These are phyloP conservation scores for Oncorhynchus tshawytscha DNA, from an alignment of 2,113 vertebrate genomes.

Conservation along the genomic window DNA sequence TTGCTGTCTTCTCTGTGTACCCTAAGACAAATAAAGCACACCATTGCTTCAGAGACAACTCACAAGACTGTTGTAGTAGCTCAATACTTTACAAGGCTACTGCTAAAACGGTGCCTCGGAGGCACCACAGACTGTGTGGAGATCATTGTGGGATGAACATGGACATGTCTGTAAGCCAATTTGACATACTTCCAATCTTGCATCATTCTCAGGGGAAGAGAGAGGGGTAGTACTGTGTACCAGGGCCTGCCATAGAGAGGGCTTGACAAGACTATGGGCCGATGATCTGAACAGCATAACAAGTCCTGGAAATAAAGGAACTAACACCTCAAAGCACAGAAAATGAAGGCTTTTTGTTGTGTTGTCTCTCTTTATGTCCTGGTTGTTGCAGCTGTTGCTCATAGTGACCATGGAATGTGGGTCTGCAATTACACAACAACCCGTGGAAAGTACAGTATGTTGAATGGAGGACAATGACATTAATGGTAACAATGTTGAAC, in stretches of 20 bases:
- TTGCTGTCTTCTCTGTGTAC: background rate
- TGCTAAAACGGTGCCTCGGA: background rate
- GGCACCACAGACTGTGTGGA: background rate
- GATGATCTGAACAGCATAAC: background rate
- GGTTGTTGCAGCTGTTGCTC: slow-evolving; percentile 13
- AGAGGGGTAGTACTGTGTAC: background rate
- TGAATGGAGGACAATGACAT: slow-evolving; percentile 1
- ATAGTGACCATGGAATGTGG: slow-evolving; percentile 5
- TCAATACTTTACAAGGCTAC: background rate
- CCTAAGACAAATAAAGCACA: background rate
- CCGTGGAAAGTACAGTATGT: background rate
- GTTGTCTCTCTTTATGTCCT: background rate
- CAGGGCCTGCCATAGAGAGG: background rate
- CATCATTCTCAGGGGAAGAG: background rate
- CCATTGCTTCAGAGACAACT: background rate
- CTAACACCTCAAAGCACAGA: background rate
- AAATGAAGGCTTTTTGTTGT: background rate
- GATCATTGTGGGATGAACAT: background rate
- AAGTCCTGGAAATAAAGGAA: background rate
- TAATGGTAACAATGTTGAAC: slow-evolving; percentile 30
- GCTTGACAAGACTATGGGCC: background rate
- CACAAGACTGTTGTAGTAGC: background rate
- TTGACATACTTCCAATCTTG: background rate
- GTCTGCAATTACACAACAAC: background rate
- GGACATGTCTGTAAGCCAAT: background rate